These are phyloP conservation scores for Nesospiza acunhae DNA, from an alignment of 2,113 vertebrate species.

Conservation along the genomic window DNA sequence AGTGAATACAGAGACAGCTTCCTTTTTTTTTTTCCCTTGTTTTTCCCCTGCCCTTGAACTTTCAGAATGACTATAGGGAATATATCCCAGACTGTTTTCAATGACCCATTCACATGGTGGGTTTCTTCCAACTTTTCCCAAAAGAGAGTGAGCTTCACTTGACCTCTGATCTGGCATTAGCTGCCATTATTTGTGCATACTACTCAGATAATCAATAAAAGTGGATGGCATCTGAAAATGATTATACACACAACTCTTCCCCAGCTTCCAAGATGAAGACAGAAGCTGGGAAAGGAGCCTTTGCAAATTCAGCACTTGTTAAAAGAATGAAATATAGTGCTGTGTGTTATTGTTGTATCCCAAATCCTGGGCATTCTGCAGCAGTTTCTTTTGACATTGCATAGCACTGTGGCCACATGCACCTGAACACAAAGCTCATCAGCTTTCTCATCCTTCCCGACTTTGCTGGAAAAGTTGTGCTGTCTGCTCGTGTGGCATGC, in stretches of 20 bases:
- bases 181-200: conserved; percentile 13
- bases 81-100: conserved; percentile 30
- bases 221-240: conserved; percentile 37
- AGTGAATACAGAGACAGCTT: background rate
- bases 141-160: background rate
- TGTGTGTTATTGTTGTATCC: conserved; percentile 16
- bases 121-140: conserved; percentile 21
- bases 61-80: conserved; percentile 16
- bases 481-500: rapidly evolving
- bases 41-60: conserved; percentile 43
- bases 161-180: background rate
- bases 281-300: conserved; percentile 59
- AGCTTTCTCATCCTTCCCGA: background rate
- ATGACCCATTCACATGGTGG: background rate
- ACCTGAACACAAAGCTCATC: background rate
- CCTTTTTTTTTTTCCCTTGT: background rate
- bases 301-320: conserved; percentile 59
- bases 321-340: background rate
- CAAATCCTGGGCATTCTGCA: background rate
- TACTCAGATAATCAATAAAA: conserved; percentile 26
- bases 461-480: background rate
- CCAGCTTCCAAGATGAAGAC: conserved; percentile 7
- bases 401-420: background rate
- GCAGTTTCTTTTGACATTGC: background rate
- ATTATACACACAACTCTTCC: background rate